These are phyloP conservation scores for Enteromius argenteus DNA, from an alignment of 2,797 vertebrate species.

Conservation along the genomic window DNA sequence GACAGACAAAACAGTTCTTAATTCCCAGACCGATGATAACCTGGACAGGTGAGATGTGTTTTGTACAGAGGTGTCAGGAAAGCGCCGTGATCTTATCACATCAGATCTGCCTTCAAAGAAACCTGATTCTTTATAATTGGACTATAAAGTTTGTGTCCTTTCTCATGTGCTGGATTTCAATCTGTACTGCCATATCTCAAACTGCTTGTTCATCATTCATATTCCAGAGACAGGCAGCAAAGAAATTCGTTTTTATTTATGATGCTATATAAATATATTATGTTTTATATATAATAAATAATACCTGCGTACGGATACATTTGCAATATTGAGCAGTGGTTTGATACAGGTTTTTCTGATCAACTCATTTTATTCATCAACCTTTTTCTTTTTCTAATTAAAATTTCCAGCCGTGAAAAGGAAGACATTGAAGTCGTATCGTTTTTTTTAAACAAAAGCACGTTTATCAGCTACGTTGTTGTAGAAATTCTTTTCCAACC, in stretches of 20 bases:
- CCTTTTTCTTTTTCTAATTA: neutral
- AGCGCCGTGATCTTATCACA: slow-evolving; percentile 17
- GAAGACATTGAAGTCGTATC: neutral
- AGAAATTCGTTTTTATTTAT: neutral
- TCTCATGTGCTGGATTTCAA: neutral
- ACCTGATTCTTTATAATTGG: neutral
- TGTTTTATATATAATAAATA: neutral
- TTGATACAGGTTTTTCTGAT: neutral
- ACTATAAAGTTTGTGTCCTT: neutral
- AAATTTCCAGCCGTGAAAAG: neutral
- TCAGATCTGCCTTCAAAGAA: slow-evolving; percentile 10
- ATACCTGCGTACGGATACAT: neutral
- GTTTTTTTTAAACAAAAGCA: neutral
- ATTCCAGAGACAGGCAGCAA: neutral
- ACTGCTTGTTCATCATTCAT: neutral
- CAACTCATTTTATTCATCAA: neutral
- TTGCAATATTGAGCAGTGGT: neutral
- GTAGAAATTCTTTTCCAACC: neutral
- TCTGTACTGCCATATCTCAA: neutral
- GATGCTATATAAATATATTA: neutral
- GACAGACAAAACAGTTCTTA: neutral
- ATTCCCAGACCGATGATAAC: neutral
- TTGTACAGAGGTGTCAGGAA: neutral
- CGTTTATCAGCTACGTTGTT: neutral
- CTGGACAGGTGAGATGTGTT: slow-evolving; percentile 8